Base-by-base conservation (phyloP, 2,113 vertebrate genomes). In the Clarias macrocephalus region DNA sequence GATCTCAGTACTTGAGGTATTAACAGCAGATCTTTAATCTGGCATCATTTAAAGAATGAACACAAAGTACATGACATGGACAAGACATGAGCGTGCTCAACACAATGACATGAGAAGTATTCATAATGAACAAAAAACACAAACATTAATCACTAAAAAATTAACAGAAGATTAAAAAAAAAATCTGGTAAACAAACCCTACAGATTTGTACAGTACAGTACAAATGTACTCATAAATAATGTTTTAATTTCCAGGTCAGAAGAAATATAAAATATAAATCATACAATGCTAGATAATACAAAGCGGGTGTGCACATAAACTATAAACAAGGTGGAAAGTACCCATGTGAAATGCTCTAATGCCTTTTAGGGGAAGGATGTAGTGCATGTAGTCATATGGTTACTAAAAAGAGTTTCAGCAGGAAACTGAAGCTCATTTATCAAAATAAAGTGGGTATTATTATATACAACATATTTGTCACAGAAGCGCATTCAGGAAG, bases 331-430 rank as follows among this genome's bases (percentile, higher is more conserved):
- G n/a, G 12, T 86, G 84, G 75, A 86, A 86, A 86, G 75, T 86
- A 79, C 84, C 84, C 25, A 33, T 30, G n/a, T 86, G 84, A 37
- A 80, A 68, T 80, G 75, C 37, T 85, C 60, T 80, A 66, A 23
- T 85, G 84, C 54, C 37, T 65, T 48, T 65, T 54, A 79, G 54
- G 9, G 73, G 54, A 80, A 85, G 59, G n/a, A 85, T 79, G 68
- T 48, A 48, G 48, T 85, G 25, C 60, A 63, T 19, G 60, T 63
- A 16, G 21, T 54, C 18, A 80, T n/a, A 16, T 21, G 42, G 5
- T 42, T 19, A 68, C 57, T 37, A 30, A 79, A 79, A 77, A 33
- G 21, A 25, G 30, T n/a, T 30, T 65, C 19, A 5, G 5, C 30
- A 33, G 4, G 9, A 80, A 57, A 25, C 42, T 56, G 75, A 28